phyloP scores from a whole-genome alignment of 2,797 vertebrate genomes.

The Natrix natrix region DNA sequence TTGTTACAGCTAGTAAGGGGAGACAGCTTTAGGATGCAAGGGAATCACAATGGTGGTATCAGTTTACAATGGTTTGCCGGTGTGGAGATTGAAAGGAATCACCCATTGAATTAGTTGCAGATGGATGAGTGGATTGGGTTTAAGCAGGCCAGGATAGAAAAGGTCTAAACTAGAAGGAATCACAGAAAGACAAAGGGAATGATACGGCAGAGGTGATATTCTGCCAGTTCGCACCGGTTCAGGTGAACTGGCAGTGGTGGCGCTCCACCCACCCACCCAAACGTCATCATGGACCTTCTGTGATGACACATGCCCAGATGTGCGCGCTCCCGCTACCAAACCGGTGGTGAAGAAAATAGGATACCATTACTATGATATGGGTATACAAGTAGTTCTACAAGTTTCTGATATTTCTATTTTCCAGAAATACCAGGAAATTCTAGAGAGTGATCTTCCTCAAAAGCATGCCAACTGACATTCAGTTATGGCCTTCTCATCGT shows the following conservation, averaged over 20 bases:
- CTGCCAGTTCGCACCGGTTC: too few species aligned
- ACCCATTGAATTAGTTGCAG: background rate
- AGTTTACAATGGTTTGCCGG: background rate
- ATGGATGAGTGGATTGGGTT: background rate
- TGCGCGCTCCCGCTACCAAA: too few species aligned
- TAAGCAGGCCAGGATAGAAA: background rate
- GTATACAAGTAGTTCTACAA: background rate
- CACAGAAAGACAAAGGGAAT: background rate
- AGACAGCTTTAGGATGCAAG: background rate
- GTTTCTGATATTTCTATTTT: background rate
- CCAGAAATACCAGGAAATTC: background rate
- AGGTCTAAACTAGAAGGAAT: background rate
- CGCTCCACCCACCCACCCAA: too few species aligned
- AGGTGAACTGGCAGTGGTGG: too few species aligned
- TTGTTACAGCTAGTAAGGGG: background rate
- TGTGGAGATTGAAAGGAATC: background rate
- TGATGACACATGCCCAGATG: too few species aligned
- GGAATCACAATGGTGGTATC: background rate
- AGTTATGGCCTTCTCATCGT: background rate
- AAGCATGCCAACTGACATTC: background rate
- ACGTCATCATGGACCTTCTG: too few species aligned
- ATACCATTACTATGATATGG: too few species aligned
- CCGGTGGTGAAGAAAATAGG: too few species aligned
- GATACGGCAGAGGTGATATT: too few species aligned
- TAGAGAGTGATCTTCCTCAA: background rate